Base-by-base conservation (phyloP, 2,888 invertebrate species). In the Andrena flavipes region DNA sequence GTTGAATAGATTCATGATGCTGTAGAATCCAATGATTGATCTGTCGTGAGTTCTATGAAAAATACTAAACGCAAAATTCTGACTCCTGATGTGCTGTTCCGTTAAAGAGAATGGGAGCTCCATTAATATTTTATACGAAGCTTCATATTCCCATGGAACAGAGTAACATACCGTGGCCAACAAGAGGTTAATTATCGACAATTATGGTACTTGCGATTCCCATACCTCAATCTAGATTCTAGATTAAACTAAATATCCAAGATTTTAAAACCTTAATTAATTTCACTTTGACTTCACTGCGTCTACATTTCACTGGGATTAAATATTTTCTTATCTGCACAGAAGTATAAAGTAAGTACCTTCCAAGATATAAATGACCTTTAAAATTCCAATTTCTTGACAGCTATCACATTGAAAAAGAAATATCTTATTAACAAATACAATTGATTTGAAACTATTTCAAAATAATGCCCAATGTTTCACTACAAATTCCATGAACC, bases 91-190 rank as follows among this genome's bases (percentile, higher is more conserved):
- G 54, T n/a, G 20, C 54, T 20, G 56, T 13, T 56, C 23, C 10
- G 23, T 26, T 56, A 56, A 23, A 56, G 56, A 54, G 8, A 20
- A 54, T 54, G 54, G 4, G 56, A 20, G 10, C 20, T 23, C 13
- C 48, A 23, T 65, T 65, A 65, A 56, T 56, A 56, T 56, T 56
- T 56, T 26, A 56, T 56, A 26, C 8, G 56, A 20, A 56, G 23
- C 10, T 23, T 56, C 23, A 4, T 26, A 23, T 8, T 56, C 51
- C 20, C 51, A 20, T 20, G 51, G 8, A 51, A 20, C 20, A 20
- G 51, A 51, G 51, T 51, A 20, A 20, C n/a, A 20, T 51, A 51
- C 8, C n/a, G 20, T 51, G 8, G 20, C 20, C 7, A 20, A 51
- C 20, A 20, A n/a, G 51, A 51, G 51, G 51, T 51, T 51, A 20